Conservation (phyloP, 1,140 invertebrate genomes). For the Pemphigus obesinymphae region DNA sequence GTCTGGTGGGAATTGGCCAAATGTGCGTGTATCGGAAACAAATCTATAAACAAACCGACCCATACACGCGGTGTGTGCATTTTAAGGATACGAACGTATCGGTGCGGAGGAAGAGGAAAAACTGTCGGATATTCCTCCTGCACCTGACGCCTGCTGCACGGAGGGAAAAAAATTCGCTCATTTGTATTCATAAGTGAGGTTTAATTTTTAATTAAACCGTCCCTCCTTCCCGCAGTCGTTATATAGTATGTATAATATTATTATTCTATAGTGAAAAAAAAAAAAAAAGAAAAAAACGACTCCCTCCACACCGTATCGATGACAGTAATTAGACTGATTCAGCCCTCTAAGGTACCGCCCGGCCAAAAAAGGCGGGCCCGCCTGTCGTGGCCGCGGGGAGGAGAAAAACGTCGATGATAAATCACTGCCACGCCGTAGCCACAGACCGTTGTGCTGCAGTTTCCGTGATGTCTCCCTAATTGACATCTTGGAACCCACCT, state of each 20-base stretch:
- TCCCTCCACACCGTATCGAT: neutral
- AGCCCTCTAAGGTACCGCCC: neutral
- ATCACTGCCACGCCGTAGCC: constrained; percentile 5
- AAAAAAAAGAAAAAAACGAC: neutral
- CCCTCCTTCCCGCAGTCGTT: neutral
- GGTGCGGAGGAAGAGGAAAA: neutral
- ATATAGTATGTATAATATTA: neutral
- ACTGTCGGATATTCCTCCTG: neutral
- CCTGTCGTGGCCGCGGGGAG: neutral
- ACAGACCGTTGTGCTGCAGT: neutral
- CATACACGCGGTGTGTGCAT: neutral
- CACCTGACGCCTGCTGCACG: neutral
- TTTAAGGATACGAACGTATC: neutral
- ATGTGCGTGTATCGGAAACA: constrained; percentile 14
- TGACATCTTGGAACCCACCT: constrained; percentile 35
- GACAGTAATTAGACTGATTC: constrained; percentile 28
- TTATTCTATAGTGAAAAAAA: no score
- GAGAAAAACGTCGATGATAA: constrained; percentile 37
- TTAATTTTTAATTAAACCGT: constrained; percentile 18
- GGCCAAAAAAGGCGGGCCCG: neutral
- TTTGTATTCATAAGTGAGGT: constrained; percentile 27
- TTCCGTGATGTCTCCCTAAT: constrained; percentile 34
- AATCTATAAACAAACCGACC: neutral
- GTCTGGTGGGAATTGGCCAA: constrained; percentile 33
- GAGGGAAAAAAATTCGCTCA: neutral